phyloP scores from a whole-genome alignment of 2,888 invertebrate species.

The Blomia tropicalis region DNA sequence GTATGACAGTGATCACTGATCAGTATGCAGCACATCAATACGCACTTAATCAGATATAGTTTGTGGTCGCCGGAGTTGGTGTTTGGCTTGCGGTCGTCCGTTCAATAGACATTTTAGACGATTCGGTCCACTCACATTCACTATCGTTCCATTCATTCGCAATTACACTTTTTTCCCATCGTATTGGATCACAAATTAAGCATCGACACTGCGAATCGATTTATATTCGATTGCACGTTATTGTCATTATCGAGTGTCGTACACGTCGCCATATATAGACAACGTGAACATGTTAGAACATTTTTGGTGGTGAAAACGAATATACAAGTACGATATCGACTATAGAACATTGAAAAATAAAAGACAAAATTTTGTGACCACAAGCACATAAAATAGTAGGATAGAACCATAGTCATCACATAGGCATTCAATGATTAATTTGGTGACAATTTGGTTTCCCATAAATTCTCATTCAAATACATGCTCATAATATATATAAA shows the following conservation, averaged over 20 bases:
- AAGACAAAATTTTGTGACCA: neutral
- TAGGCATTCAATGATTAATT: neutral
- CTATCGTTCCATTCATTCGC: neutral
- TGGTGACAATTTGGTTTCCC: slow-evolving; percentile 5
- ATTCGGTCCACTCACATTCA: too few species aligned
- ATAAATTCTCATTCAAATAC: slow-evolving; percentile 12
- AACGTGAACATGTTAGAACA: too few species aligned
- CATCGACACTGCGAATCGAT: neutral
- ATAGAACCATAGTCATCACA: neutral
- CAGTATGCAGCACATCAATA: neutral
- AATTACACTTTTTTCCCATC: too few species aligned
- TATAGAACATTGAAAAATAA: too few species aligned
- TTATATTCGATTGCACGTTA: neutral
- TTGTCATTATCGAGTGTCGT: neutral
- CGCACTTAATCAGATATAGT: neutral
- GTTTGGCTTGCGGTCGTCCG: too few species aligned
- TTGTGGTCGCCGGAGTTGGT: too few species aligned
- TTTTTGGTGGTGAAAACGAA: too few species aligned
- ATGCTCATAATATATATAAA: neutral
- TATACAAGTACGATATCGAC: too few species aligned
- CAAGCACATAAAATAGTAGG: neutral
- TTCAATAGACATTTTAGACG: too few species aligned
- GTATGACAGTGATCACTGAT: too few species aligned
- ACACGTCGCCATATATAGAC: too few species aligned
- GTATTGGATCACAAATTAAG: too few species aligned